phyloP scores from a whole-genome alignment of 2,113 vertebrate species.

The Glaucidium brasilianum region DNA sequence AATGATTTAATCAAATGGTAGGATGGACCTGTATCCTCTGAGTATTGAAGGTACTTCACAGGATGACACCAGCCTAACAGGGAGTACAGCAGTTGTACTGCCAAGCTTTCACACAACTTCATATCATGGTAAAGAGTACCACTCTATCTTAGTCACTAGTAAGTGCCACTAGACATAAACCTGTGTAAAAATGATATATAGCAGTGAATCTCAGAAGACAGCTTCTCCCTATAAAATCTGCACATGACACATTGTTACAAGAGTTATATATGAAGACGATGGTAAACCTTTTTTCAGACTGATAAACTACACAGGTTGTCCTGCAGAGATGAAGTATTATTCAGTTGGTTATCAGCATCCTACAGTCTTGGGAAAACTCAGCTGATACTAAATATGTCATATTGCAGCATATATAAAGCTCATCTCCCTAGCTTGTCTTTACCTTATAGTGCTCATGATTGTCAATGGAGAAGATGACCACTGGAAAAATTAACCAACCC shows the following conservation, averaged over 20 bases:
- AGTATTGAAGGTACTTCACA: neutral
- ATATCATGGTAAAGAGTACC: neutral
- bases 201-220: neutral
- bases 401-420: neutral
- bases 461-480: neutral
- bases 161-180: constrained; percentile 6
- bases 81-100: neutral
- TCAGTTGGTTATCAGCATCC: constrained; percentile 1
- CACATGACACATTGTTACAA: neutral
- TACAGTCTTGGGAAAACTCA: neutral
- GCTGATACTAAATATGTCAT: neutral
- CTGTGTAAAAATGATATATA: neutral
- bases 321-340: neutral
- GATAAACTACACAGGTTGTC: neutral
- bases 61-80: neutral
- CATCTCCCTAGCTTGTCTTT: neutral
- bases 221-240: neutral
- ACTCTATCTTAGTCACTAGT: neutral
- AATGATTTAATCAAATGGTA: neutral
- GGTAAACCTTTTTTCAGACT: neutral
- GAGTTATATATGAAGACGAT: neutral
- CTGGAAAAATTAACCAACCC: neutral
- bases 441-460: neutral
- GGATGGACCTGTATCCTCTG: neutral
- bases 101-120: neutral